Percentiles rank a stretch among this genome's conserved stretches.
Conservation (phyloP, 2,888 invertebrate species). For the Phytoseiulus persimilis region DNA sequence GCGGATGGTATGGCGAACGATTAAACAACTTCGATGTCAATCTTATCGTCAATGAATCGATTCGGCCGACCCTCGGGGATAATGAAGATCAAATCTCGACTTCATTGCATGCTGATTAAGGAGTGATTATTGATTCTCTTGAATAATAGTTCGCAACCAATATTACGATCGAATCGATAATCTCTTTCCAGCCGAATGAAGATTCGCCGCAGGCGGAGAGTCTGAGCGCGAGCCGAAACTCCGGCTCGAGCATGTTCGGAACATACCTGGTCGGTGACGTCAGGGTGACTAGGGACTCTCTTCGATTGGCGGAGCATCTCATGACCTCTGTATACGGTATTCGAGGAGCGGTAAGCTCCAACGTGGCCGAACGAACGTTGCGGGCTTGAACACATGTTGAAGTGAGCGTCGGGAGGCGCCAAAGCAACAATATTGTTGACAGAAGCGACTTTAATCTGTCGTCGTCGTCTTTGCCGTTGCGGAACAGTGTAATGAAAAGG, state of each 20-base stretch:
- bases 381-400: no score
- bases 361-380: no score
- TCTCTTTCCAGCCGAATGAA: not conserved
- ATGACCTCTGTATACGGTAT: no score
- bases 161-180: no score
- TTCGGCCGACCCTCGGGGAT: not conserved
- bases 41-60: not conserved
- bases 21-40: no score
- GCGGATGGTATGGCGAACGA: not conserved
- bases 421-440: not conserved
- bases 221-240: no score
- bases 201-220: not conserved
- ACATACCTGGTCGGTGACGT: no score
- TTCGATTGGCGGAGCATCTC: no score
- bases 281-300: no score
- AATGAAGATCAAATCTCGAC: not conserved
- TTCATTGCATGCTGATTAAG: not conserved
- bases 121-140: not conserved
- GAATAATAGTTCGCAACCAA: no score
- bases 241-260: no score
- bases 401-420: not conserved
- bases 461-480: not conserved
- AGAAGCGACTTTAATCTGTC: not conserved
- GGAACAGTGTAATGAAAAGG: not conserved
- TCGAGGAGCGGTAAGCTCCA: no score